These are phyloP conservation scores for Pyrgilauda ruficollis DNA, from an alignment of 2,113 vertebrate genomes.

Conservation along the genomic window DNA sequence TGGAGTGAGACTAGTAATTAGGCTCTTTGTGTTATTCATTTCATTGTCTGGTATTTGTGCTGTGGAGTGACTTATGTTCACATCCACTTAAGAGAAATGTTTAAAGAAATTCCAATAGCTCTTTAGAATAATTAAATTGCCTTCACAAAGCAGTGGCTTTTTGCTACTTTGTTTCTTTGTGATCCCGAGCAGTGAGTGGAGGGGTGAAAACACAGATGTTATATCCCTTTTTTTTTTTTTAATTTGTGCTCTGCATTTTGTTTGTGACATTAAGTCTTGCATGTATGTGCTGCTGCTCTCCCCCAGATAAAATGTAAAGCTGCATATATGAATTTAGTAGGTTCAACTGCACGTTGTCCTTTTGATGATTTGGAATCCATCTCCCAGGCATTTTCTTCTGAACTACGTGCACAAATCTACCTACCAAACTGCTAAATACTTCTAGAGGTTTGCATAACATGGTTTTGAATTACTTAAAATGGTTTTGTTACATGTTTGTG, in stretches of 20 bases:
- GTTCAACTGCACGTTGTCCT: background rate
- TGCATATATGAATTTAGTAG: background rate
- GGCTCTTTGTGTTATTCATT: background rate
- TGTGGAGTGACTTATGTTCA: conserved; percentile 6
- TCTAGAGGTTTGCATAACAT: background rate
- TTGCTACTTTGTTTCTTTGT: background rate
- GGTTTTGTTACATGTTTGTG: background rate
- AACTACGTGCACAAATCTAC: background rate
- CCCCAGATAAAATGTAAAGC: background rate
- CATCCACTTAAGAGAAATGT: background rate
- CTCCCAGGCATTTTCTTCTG: background rate
- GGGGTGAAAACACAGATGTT: background rate
- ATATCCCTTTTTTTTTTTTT: background rate
- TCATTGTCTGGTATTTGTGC: conserved; percentile 10
- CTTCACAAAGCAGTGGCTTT: background rate
- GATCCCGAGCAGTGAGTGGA: background rate
- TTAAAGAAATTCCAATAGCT: background rate
- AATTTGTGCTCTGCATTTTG: background rate
- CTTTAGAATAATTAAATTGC: background rate
- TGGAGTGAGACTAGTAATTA: conserved; percentile 1
- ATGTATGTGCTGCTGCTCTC: background rate
- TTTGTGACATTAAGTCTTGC: background rate
- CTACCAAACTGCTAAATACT: background rate
- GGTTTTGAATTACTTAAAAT: background rate
- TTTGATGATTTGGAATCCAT: background rate